Base-by-base conservation (phyloP, 2,888 invertebrate species). In the Exephanes ischioxanthus region DNA sequence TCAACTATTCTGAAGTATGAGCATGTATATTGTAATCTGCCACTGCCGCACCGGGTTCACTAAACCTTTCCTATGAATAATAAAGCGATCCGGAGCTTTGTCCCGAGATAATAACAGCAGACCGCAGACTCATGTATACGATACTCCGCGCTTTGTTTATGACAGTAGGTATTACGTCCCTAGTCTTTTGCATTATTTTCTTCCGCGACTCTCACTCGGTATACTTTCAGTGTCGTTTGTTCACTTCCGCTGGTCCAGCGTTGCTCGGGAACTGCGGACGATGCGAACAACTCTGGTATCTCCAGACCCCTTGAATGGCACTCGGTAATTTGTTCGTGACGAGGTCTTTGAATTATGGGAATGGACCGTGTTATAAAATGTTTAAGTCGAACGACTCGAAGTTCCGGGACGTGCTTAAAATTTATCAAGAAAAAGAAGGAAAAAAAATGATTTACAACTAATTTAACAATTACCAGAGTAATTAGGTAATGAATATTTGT, bases 171-270 rank as follows among this genome's bases (percentile, higher is more conserved):
- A 80, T 84, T 84, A 80, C 22, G 22, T 22, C 26, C 71, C 76
- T 67, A 80, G 76, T 77, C 58, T 67, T 76, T 63, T 26, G 37
- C 41, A 67, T 72, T 72, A 61, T 73, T 76, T 33, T 84, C 71
- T 84, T 84, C 84, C 84, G 80, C 67, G 71, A 76, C 75, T 70
- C 76, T 80, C 51, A 45, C 48, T 51, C 33, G 22, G 37, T 5
- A 48, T 51, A 80, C 68, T 75, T 84, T 76, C 71, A 71, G 76
- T 84, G 58, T n/a, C 53, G 26, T 41, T 68, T 73, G 3, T 70
- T 75, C 19, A 58, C 58, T 84, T 84, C 84, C 80, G 84, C 66
- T 77, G 84, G 76, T 80, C 80, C 80, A 77, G 76, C 16, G 70
- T 1, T 30, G 26, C 51, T 70, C 19, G 30, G 51, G 30, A 51